Percentiles rank a stretch among this genome's conserved stretches.
Evolutionary conservation across 2,888 invertebrate genomes (phyloP).

Genomic region (Mycalesis mineus): DNA sequence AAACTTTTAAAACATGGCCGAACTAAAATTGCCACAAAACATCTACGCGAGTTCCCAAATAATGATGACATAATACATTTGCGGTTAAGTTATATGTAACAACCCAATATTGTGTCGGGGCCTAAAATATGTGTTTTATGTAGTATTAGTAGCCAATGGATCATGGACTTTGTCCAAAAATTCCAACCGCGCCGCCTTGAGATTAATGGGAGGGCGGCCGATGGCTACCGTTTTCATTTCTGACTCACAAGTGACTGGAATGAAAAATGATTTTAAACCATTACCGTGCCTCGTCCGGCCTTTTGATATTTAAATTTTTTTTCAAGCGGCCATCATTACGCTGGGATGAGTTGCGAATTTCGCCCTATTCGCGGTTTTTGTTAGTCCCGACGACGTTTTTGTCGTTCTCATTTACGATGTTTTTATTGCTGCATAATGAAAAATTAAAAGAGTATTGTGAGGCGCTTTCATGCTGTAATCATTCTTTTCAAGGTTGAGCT

Average conservation of each 20-base stretch:
- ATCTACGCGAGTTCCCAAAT: background rate
- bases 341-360: conserved; percentile 75
- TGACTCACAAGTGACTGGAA: conserved; percentile 73
- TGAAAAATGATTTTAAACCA: conserved; percentile 79
- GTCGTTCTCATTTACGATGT: conserved; percentile 73
- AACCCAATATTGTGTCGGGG: background rate
- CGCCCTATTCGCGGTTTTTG: conserved; percentile 74
- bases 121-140: background rate
- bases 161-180: conserved; percentile 57
- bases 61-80: background rate
- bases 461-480: conserved; percentile 70
- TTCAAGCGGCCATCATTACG: conserved; percentile 76
- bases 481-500: conserved; percentile 56
- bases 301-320: conserved; percentile 78
- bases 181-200: conserved; percentile 59
- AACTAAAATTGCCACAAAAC: background rate
- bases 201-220: conserved; percentile 64
- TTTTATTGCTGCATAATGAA: conserved; percentile 77
- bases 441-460: conserved; percentile 76
- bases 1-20: too few relatives aligned
- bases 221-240: conserved; percentile 75
- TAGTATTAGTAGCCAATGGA: conserved; percentile 39
- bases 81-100: background rate
- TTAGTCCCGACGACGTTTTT: conserved; percentile 72
- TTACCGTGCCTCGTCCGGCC: conserved; percentile 76